These are phyloP conservation scores for Congeria kusceri DNA, from an alignment of 2,888 invertebrate genomes.

Conservation along the genomic window DNA sequence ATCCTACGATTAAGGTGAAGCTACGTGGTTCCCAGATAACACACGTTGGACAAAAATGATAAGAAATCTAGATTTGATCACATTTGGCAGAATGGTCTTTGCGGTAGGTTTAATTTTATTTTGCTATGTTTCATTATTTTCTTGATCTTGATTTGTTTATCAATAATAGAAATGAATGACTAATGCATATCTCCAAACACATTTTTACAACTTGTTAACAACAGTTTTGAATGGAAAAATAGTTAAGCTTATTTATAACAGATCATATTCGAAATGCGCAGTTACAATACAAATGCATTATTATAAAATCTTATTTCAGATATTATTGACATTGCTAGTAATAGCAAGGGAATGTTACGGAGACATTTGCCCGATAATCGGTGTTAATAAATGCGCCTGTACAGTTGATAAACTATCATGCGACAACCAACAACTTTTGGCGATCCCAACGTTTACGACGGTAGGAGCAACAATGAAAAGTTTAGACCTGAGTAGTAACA, in stretches of 20 bases:
- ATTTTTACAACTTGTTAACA: no score
- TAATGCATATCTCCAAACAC: no score
- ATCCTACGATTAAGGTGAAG: no score
- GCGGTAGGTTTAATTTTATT: background rate
- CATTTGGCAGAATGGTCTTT: background rate
- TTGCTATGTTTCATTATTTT: background rate
- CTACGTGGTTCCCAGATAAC: no score
- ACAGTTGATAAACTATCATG: conserved; percentile 42
- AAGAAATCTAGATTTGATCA: background rate
- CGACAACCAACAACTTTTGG: conserved; percentile 29
- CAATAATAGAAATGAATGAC: no score
- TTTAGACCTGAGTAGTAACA: conserved; percentile 47
- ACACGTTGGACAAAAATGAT: no score
- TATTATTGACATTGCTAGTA: background rate
- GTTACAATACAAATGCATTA: no score
- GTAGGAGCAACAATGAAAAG: background rate
- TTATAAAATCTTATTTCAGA: no score
- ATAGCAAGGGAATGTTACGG: background rate
- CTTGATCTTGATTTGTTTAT: background rate
- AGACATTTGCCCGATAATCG: conserved; percentile 13
- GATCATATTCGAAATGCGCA: no score
- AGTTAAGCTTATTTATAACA: no score
- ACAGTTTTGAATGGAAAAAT: no score
- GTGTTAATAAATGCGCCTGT: conserved; percentile 39
- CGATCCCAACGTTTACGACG: conserved; percentile 25